Evolutionary conservation across 2,797 vertebrate species (phyloP), one percentile per base, ranked within the genome.

Genomic region (Melanotaenia nigrans): DNA sequence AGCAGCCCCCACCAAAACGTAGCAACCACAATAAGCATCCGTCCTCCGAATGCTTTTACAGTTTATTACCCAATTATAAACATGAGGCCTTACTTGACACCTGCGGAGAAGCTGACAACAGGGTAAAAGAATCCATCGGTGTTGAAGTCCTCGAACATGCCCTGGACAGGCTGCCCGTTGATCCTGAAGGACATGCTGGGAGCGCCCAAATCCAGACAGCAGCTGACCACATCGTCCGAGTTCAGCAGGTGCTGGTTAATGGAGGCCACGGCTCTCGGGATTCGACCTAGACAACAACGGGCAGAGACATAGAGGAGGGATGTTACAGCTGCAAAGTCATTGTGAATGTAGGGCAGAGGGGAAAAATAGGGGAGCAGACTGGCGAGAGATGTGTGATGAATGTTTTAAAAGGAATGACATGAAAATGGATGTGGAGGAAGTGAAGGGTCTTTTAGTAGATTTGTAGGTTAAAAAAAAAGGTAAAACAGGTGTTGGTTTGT

Each of bases 81-180:
- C 53, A 25, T 38, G 0, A 70, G 62, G 42, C 94, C 97, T 96
- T 95, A 99, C 98, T 99, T 99, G 90, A 99, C 96, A 74, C 98
- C 98, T 65, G 97, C 98, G 73, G 98, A 99, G 91, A 99, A 97
- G 93, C 98, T 99, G 92, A 98, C 96, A 1, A 97, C 96, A 0
- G 98, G 98, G 85, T 97, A 99, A 95, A 99, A 98, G 89, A 99
- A 97, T 1, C 97, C 96, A 4, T 98, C 96, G 0, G 91, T 97
- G 90, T 95, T 97, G 92, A 99, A 99, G 91, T 99, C 97, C 91
- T 99, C 98, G 75, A 99, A 99, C 98, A 99, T 99, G 86, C 98
- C 98, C 92, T 99, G 98, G 51, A 99, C 98, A 1, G 98, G 98
- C 85, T 99, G 98, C 22, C 98, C 98, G 6, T 98, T 99, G 93